Base-by-base conservation (phyloP, 2,888 invertebrate species). In the Drosophila ustulata region DNA sequence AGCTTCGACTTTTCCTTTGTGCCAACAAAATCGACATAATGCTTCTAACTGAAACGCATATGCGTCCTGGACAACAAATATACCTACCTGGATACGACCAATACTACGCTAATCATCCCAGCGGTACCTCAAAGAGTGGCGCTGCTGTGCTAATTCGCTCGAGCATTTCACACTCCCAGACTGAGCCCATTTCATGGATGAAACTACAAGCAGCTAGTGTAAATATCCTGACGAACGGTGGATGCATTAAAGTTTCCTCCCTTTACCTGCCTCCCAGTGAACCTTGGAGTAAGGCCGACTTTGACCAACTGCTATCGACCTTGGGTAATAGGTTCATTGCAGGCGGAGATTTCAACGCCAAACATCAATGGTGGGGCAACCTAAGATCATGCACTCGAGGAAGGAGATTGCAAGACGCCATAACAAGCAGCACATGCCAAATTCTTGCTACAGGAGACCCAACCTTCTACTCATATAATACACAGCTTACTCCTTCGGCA, bases 401-500 rank as follows among this genome's bases (percentile, higher is more conserved):
- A n/a, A n/a, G n/a, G n/a, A n/a, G n/a, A n/a, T n/a, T n/a, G n/a
- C n/a, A n/a, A n/a, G n/a, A n/a, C n/a, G n/a, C n/a, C n/a, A n/a
- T n/a, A n/a, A n/a, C n/a, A n/a, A n/a, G n/a, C n/a, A n/a, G n/a
- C n/a, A n/a, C n/a, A n/a, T n/a, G n/a, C n/a, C n/a, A n/a, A n/a
- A n/a, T n/a, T n/a, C n/a, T n/a, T n/a, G n/a, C n/a, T n/a, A n/a
- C n/a, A n/a, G n/a, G n/a, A n/a, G n/a, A n/a, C n/a, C n/a, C n/a
- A n/a, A n/a, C n/a, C n/a, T n/a, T n/a, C n/a, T n/a, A n/a, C n/a
- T n/a, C n/a, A n/a, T n/a, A n/a, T n/a, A n/a, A n/a, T n/a, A n/a
- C n/a, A n/a, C n/a, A n/a, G n/a, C n/a, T n/a, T n/a, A n/a, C 51
- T 3, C 56, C 70, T 0, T 49, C 64, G 7, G 52, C 59, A 8